Evolutionary conservation across 2,797 vertebrate species (phyloP), one percentile per base, ranked within the genome.

Genomic region (Nannoperca australis): DNA sequence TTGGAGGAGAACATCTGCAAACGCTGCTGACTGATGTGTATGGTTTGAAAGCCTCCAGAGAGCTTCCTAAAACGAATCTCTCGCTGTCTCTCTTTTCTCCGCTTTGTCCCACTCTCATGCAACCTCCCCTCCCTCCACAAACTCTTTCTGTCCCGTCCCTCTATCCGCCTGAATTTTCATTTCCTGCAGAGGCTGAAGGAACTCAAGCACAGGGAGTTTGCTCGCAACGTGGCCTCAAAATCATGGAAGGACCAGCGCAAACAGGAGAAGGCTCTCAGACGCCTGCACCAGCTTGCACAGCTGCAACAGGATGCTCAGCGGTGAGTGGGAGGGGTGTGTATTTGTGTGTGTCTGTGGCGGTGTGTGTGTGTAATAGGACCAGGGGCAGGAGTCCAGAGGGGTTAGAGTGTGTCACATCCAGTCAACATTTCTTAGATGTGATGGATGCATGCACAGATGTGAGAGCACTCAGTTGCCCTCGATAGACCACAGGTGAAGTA

Each of bases 211-310:
- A 95, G 98, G 74, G 98, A 99, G 94, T 99, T 98, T 93, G 97
- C 97, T 91, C 95, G 98, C 74, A 99, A 99, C 15, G 98, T 99
- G 91, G 96, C 98, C 86, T 99, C 98, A 32, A 99, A 99, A 93
- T 98, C 97, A 45, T 99, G 98, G 97, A 99, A 99, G 94, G 97
- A 99, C 95, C 97, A 98, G 79, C 97, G 96, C 91, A 99, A 99
- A 90, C 97, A 99, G 92, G 98, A 99, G 91, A 97, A 97, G 89
- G 97, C 97, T 76, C 95, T 99, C 82, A 97, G 96, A 82, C 95
- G 97, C 27, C 96, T 99, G 53, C 97, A 99, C 85, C 96, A 97
- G 91, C 96, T 99, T 13, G 98, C 98, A 75, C 96, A 98, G 84
- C 90, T 98, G 81, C 96, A 97, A 76, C 98, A 97, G 88, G 97